Evolutionary conservation across 92 coral and sea anemone genomes (phyloP).

Genomic region (Metridium senile): DNA sequence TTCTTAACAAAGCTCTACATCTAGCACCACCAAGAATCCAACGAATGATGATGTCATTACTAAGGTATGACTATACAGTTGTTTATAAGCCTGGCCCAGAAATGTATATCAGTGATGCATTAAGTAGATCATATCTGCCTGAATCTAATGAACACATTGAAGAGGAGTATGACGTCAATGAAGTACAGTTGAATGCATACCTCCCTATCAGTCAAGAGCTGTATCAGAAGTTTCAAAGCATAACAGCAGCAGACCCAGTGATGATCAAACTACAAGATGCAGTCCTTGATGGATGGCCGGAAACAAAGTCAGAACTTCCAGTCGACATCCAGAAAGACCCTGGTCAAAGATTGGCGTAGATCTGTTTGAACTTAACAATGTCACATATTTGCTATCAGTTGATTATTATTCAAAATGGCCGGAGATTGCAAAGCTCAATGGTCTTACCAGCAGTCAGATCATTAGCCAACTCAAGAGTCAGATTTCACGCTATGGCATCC

Average conservation of each 20-base stretch:
- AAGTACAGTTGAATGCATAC: no score
- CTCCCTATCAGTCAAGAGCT: neutral
- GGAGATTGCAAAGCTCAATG: slow-evolving; percentile 36
- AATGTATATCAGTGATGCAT: slow-evolving; percentile 37
- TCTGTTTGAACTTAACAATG: neutral
- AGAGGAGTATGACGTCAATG: slow-evolving; percentile 26
- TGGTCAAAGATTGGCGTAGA: slow-evolving; percentile 53
- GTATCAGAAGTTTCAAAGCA: slow-evolving; percentile 1
- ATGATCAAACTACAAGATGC: slow-evolving; percentile 17
- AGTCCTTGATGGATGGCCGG: slow-evolving; percentile 44
- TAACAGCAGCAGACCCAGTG: slow-evolving; percentile 35
- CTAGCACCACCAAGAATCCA: slow-evolving; percentile 26
- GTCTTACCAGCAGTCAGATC: slow-evolving; percentile 27
- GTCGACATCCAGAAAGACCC: slow-evolving; percentile 41
- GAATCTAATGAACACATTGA: slow-evolving; percentile 29
- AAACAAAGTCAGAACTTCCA: slow-evolving; percentile 15
- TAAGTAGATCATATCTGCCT: slow-evolving; percentile 26
- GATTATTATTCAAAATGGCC: slow-evolving; percentile 43
- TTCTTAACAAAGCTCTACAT: slow-evolving; percentile 19
- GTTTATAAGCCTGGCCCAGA: slow-evolving; percentile 35
- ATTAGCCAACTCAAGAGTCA: slow-evolving; percentile 35
- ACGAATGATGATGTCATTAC: slow-evolving; percentile 13
- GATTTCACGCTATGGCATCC: slow-evolving; percentile 35
- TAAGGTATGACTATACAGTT: slow-evolving; percentile 34
- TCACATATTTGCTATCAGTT: neutral